Conservation (phyloP, 2,113 vertebrate species). For the Atractosteus spatula region DNA sequence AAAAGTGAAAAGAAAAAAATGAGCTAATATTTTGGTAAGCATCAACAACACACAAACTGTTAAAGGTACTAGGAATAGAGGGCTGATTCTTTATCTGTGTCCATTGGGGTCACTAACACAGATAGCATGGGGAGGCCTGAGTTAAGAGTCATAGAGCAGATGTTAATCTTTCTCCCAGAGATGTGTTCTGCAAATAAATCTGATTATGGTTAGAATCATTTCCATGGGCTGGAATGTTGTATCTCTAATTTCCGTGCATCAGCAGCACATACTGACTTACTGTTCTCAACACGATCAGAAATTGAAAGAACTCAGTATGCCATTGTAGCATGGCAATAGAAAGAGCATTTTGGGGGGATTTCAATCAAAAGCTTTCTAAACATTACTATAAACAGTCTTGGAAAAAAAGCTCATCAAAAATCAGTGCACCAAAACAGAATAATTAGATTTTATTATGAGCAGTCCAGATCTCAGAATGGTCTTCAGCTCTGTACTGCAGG, state of each 20-base stretch:
- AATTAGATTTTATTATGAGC: too few species aligned
- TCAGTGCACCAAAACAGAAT: too few species aligned
- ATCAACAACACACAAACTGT: constrained; percentile 31
- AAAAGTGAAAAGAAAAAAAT: too few species aligned
- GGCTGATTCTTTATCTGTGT: constrained; percentile 64
- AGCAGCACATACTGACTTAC: constrained; percentile 45
- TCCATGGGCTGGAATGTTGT: constrained; percentile 70
- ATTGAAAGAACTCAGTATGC: too few species aligned
- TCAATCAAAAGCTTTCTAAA: too few species aligned
- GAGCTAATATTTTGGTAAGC: constrained; percentile 23
- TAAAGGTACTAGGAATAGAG: constrained; percentile 36
- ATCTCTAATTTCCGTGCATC: constrained; percentile 59
- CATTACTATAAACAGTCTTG: too few species aligned
- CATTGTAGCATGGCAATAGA: too few species aligned
- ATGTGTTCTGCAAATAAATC: constrained; percentile 62
- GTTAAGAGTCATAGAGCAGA: constrained; percentile 65
- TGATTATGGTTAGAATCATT: constrained; percentile 70
- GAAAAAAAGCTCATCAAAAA: too few species aligned
- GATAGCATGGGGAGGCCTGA: constrained; percentile 47
- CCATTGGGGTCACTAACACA: not conserved
- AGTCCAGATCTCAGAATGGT: too few species aligned
- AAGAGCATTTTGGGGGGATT: too few species aligned
- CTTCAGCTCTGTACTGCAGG: too few species aligned
- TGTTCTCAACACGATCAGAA: too few species aligned
- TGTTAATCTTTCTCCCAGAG: constrained; percentile 68